Evolutionary conservation across 2,888 invertebrate species (phyloP), one percentile per base, ranked within the genome.

Genomic region (Tetrapedia diversipes): DNA sequence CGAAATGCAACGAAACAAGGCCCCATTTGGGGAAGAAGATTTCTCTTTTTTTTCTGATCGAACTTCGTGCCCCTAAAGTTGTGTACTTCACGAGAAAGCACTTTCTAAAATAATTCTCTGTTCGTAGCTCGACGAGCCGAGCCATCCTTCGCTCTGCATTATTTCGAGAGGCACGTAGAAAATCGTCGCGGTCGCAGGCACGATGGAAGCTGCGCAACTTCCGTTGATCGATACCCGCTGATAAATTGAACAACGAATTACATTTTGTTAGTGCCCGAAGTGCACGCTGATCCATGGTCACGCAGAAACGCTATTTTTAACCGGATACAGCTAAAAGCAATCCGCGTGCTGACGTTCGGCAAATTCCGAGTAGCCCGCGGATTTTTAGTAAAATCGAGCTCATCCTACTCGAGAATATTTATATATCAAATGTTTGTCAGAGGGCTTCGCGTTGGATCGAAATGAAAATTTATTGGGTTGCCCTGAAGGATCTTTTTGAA

Each of bases 61-160:
- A 57, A 71, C 24, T 71, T 53, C 29, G 37, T 22, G 19, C 24
- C 14, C 24, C 14, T 49, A 63, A 64, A 63, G 49, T 71, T 64
- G 49, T 22, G 29, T 51, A 11, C 63, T n/a, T 29, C 57, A 1
- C 14, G 56, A 63, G 74, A 72, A 72, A 74, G 41, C 60, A 49
- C 37, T 45, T 57, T 27, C 57, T n/a, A 57, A 72, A 72, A 72
- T 72, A 72, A 74, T 74, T 72, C 72, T 37, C 57, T 34, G n/a
- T 14, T 43, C 29, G 56, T 29, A 56, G 7, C 34, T n/a, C 11
- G 59, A 27, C 43, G 27, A 39, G 56, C n/a, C n/a, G 32, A 34
- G 49, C 39, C 24, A 14, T 10, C 22, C 22, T 32, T 49, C 57
- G 34, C 37, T 63, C 53, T 43, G 47, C 57, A 43, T 74, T 71